Evolutionary conservation across 1,140 invertebrate genomes (phyloP).

Genomic region (Pteromalus puparum): DNA sequence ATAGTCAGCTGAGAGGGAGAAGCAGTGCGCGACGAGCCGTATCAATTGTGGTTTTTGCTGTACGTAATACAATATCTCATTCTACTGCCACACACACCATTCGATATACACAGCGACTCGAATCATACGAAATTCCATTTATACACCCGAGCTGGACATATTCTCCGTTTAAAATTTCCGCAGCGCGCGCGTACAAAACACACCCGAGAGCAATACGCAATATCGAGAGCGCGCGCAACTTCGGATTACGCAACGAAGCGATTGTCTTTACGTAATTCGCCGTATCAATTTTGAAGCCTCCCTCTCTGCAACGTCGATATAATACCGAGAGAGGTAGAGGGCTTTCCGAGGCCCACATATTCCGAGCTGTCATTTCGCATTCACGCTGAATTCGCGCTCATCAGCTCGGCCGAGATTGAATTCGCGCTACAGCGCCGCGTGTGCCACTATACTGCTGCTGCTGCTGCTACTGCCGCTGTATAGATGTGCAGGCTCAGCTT

Average conservation of each 20-base stretch:
- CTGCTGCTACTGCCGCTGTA: not conserved
- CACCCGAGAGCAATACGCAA: not conserved
- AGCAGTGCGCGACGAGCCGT: not conserved
- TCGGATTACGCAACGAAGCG: not conserved
- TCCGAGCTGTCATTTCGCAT: slow-evolving; percentile 47
- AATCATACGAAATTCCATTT: not conserved
- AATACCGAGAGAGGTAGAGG: not conserved
- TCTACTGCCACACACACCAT: not conserved
- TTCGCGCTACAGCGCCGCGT: slow-evolving; percentile 2
- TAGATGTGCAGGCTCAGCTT: slow-evolving; percentile 18
- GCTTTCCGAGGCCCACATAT: not conserved
- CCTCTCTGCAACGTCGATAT: not conserved
- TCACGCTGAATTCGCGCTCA: slow-evolving; percentile 39
- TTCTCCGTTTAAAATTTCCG: not conserved
- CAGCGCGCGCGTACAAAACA: not conserved
- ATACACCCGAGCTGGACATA: not conserved
- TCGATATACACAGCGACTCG: too few species aligned
- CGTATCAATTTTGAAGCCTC: slow-evolving; percentile 32
- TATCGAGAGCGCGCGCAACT: not conserved
- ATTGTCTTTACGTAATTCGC: slow-evolving; percentile 38
- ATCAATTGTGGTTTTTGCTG: not conserved
- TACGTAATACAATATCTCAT: not conserved
- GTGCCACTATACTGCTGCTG: not conserved
- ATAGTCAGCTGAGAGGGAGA: not conserved
- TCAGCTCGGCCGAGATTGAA: slow-evolving; percentile 39